These are phyloP conservation scores for Hormaphis cornu DNA, from an alignment of 1,140 invertebrate species.

Conservation along the genomic window DNA sequence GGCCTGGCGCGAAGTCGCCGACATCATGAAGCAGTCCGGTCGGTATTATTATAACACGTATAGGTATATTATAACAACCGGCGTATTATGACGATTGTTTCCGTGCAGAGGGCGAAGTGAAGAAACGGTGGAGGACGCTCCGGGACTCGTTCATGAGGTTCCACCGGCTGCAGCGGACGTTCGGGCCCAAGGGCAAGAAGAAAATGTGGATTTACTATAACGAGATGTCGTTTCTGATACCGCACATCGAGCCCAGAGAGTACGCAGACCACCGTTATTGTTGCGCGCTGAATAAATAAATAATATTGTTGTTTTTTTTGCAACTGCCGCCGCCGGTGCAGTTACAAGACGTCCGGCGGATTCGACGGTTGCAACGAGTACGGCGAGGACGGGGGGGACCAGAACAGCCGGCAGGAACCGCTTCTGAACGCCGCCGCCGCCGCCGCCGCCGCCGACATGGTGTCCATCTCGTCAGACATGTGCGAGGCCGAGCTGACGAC, in stretches of 20 bases:
- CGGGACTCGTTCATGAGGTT: slow-evolving; percentile 27
- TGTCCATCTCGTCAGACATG: slow-evolving; percentile 24
- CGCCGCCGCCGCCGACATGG: neutral
- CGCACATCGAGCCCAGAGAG: slow-evolving; percentile 31
- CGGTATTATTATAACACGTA: neutral
- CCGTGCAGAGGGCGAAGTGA: slow-evolving; percentile 18
- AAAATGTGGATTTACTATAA: slow-evolving; percentile 26
- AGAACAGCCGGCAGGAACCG: slow-evolving; percentile 13
- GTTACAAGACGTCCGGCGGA: slow-evolving; percentile 16
- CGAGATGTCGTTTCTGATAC: slow-evolving; percentile 25
- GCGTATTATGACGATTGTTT: no score
- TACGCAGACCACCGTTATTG: no score
- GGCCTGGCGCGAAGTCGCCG: slow-evolving; percentile 20
- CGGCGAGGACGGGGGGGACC: slow-evolving; percentile 8
- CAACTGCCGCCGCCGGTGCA: no score
- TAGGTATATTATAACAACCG: no score
- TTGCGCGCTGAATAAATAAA: no score
- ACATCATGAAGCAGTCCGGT: slow-evolving; percentile 24
- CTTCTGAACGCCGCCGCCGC: no score
- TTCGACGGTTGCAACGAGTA: slow-evolving; percentile 7
- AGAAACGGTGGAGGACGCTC: slow-evolving; percentile 26
- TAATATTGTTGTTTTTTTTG: no score
- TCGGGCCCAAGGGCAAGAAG: slow-evolving; percentile 25
- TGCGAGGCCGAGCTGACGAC: slow-evolving; percentile 21
- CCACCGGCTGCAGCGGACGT: slow-evolving; percentile 25